A percentile compares a stretch with the other conserved stretches of the same genome.
Evolutionary conservation across 2,888 invertebrate genomes (phyloP).

Genomic region (Oconnorella tubifera): DNA sequence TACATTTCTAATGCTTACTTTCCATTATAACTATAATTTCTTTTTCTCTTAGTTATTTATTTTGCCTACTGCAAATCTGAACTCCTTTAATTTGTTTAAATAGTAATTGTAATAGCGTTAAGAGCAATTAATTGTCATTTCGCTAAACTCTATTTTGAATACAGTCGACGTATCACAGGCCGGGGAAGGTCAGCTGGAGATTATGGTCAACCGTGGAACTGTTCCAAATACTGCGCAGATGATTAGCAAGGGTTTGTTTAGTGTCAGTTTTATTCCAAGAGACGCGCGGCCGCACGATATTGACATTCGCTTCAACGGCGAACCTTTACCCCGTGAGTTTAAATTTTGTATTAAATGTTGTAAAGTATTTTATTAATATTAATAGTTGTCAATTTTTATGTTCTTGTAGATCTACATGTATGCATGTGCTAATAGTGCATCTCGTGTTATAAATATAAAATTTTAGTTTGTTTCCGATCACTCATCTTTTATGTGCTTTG

Average conservation of each 20-base stretch:
- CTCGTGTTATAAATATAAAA: background rate
- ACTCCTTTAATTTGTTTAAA: too few species aligned
- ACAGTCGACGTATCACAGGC: constrained; percentile 27
- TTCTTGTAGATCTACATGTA: background rate
- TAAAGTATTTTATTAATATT: background rate
- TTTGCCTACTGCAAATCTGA: too few species aligned
- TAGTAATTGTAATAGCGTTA: too few species aligned
- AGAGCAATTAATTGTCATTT: background rate
- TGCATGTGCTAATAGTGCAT: background rate
- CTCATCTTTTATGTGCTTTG: too few species aligned
- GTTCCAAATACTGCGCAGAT: constrained; percentile 18
- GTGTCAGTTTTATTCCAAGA: constrained; percentile 79
- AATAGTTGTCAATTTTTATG: background rate
- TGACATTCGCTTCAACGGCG: constrained; percentile 68
- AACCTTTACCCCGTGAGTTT: constrained; percentile 57
- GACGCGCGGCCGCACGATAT: constrained; percentile 86
- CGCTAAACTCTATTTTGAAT: background rate
- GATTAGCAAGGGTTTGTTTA: constrained; percentile 21
- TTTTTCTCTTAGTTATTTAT: too few species aligned
- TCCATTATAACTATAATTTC: too few species aligned
- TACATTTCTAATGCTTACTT: too few species aligned
- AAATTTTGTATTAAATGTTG: too few species aligned
- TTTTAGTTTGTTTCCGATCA: too few species aligned
- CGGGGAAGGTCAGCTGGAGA: constrained; percentile 28
- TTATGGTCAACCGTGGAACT: constrained; percentile 20